A percentile compares a stretch with the other conserved stretches of the same genome.
phyloP scores from a whole-genome alignment of 2,113 vertebrate genomes.

The Gobio gobio region DNA sequence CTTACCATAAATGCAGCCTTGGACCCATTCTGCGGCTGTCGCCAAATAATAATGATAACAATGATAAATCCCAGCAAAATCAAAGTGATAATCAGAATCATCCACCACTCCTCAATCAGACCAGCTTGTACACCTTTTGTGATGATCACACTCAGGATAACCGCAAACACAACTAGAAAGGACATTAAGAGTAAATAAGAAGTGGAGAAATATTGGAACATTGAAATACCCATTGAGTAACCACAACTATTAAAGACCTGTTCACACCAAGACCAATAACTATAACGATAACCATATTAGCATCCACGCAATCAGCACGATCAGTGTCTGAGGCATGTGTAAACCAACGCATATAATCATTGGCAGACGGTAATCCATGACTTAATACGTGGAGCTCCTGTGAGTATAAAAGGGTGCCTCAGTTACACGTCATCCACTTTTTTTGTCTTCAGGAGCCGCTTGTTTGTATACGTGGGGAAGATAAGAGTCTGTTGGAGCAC shows the following conservation, averaged over 20 bases:
- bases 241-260: not conserved
- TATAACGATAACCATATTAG: no score
- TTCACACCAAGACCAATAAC: not conserved
- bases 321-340: no score
- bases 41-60: conserved; percentile 75
- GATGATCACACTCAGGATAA: conserved; percentile 67
- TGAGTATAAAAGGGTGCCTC: no score
- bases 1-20: conserved; percentile 82
- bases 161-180: conserved; percentile 65
- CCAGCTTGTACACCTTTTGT: conserved; percentile 61
- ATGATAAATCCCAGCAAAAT: conserved; percentile 69
- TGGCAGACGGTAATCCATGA: no score
- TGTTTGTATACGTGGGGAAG: no score
- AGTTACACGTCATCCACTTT: no score
- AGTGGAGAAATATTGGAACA: not conserved
- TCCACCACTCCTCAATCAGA: conserved; percentile 70
- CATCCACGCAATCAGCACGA: no score
- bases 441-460: no score
- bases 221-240: no score
- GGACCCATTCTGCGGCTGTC: conserved; percentile 78
- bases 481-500: no score
- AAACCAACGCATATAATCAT: no score
- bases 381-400: no score
- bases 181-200: not conserved
- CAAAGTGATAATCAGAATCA: conserved; percentile 67